Base-by-base conservation (phyloP, 2,797 vertebrate genomes). In the Psittacula derbiana region DNA sequence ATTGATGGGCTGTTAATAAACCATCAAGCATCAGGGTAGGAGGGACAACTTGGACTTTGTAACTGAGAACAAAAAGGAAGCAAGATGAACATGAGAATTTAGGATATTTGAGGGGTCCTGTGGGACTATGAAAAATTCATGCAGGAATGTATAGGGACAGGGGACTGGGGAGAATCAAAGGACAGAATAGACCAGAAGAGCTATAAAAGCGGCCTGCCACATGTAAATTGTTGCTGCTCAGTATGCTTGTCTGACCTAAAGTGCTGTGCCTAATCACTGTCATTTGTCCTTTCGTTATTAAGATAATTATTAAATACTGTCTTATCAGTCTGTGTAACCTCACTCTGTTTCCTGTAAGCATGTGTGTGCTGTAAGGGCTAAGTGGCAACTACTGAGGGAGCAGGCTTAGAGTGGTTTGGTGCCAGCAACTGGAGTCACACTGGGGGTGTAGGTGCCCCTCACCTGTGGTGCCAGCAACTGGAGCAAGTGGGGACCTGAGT, bases 221-320 rank as follows among this genome's bases (percentile, higher is more conserved):
- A 2, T 28, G 24, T 31, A 80, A 79, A 61, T 36, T 12, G 0
- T 25, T 74, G 14, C 36, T 70, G 30, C 17, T 84, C 20, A 31
- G 23, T 53, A 16, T 0, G 0, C 30, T 44, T 72, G 12, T 64
- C 66, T 46, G 65, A 71, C n/a, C 0, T 57, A 10, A 3, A 75
- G 25, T 16, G 21, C 58, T 72, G n/a, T 24, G 30, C 21, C 41
- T 61, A n/a, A 30, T 55, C n/a, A 11, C 41, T 70, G 11, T 19
- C 49, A 27, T 40, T 31, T 80, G 28, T 16, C 38, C 52, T 80
- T 12, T 88, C 41, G 12, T 61, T 58, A 36, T 58, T 36, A 36
- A 36, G 55, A 25, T 24, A 25, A 14, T 36, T 75, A 31, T 40
- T 47, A 44, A 70, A 41, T 44, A 49, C 6, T 53, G 72, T 57